Percentiles rank a stretch among this genome's conserved stretches.
phyloP scores from a whole-genome alignment of 1,140 invertebrate genomes.

The Pemphigus obesinymphae region DNA sequence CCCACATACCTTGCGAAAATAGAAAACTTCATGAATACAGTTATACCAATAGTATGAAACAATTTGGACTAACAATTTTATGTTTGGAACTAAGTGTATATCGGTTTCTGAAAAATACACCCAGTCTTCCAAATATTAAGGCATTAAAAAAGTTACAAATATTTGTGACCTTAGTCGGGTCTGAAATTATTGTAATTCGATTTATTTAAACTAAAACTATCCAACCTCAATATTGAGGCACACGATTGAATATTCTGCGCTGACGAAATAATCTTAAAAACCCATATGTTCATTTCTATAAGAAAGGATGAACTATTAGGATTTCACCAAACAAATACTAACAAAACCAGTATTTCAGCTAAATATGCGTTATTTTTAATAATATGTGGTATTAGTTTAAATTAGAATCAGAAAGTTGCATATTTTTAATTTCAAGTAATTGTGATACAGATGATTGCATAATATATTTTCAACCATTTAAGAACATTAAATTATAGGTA shows the following conservation, averaged over 20 bases:
- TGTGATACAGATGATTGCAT: background rate
- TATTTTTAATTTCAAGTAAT: background rate
- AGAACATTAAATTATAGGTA: background rate
- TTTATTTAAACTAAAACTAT: background rate
- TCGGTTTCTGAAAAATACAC: background rate
- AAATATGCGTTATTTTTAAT: background rate
- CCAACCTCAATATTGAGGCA: background rate
- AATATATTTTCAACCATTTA: background rate
- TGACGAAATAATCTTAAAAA: background rate
- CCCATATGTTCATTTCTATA: background rate
- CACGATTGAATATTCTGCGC: background rate
- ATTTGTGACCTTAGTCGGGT: background rate
- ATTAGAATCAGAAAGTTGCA: background rate
- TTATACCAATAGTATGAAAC: background rate
- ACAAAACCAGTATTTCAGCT: background rate
- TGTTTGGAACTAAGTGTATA: background rate
- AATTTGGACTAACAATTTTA: background rate
- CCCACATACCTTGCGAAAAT: background rate
- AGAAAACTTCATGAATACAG: background rate
- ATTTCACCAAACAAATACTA: background rate
- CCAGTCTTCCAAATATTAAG: background rate
- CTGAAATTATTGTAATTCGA: background rate
- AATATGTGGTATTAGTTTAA: background rate
- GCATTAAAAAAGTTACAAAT: background rate
- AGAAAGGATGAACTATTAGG: background rate